phyloP scores from a whole-genome alignment of 2,113 vertebrate genomes.

The Platysteira castanea region DNA sequence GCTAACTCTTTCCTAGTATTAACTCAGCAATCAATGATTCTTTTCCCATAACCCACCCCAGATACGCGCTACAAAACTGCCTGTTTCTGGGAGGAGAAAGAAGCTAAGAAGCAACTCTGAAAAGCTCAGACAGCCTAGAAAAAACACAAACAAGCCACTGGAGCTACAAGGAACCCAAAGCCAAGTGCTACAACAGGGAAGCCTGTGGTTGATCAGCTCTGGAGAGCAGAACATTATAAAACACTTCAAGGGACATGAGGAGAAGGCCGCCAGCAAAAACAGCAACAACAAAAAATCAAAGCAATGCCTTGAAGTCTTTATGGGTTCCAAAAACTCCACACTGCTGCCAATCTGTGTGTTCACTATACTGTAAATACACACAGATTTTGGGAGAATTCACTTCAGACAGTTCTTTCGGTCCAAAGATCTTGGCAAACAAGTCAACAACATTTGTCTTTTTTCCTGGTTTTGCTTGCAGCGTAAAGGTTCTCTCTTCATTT shows the following conservation, averaged over 20 bases:
- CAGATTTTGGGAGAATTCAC: slow-evolving; percentile 17
- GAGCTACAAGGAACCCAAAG: slow-evolving; percentile 5
- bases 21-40: not conserved
- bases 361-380: slow-evolving; percentile 44
- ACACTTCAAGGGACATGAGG: slow-evolving; percentile 52
- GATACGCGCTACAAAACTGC: not conserved
- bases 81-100: not conserved
- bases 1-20: slow-evolving; percentile 13
- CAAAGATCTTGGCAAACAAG: slow-evolving; percentile 11
- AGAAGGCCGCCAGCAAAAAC: slow-evolving; percentile 57
- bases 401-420: slow-evolving; percentile 31
- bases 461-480: not conserved
- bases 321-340: slow-evolving; percentile 45
- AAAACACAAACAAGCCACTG: slow-evolving; percentile 29
- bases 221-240: slow-evolving; percentile 54
- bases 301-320: slow-evolving; percentile 65
- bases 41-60: not conserved
- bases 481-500: not conserved
- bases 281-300: slow-evolving; percentile 67
- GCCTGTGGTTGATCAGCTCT: slow-evolving; percentile 58
- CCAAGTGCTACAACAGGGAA: slow-evolving; percentile 40
- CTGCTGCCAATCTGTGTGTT: slow-evolving; percentile 33
- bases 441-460: not conserved
- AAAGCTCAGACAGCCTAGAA: slow-evolving; percentile 1
- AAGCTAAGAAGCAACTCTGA: not conserved